Evolutionary conservation across 2,888 invertebrate genomes (phyloP).

Genomic region (Magallana nippona): DNA sequence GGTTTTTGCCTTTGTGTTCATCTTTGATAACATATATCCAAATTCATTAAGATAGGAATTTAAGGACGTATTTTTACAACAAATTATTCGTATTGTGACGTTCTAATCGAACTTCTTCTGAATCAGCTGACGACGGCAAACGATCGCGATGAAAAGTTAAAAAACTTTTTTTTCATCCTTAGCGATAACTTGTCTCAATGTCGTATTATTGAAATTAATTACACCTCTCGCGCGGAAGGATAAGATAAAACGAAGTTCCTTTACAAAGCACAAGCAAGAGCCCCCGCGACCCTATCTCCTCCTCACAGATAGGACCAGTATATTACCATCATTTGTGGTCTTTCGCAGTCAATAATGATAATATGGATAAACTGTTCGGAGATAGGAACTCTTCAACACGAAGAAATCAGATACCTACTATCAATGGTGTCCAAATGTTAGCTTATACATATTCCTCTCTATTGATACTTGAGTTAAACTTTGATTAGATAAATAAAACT

Average conservation of each 20-base stretch:
- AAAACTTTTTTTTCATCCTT: background rate
- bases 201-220: conserved; percentile 11
- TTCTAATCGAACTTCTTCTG: too few species aligned
- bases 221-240: conserved; percentile 1
- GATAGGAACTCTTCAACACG: conserved; percentile 26
- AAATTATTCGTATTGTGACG: too few species aligned
- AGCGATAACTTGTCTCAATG: background rate
- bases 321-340: conserved; percentile 29
- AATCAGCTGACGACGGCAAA: too few species aligned
- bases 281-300: background rate
- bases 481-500: conserved; percentile 21
- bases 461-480: background rate
- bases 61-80: too few species aligned
- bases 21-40: too few species aligned
- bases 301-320: conserved; percentile 1
- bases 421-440: background rate
- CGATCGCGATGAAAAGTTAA: background rate
- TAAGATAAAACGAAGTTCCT: background rate
- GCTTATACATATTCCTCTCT: conserved; percentile 12
- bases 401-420: conserved; percentile 27
- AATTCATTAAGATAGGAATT: too few species aligned
- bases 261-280: background rate
- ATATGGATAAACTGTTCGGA: conserved; percentile 5
- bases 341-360: conserved; percentile 33
- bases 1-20: too few species aligned